Evolutionary conservation across 2,113 vertebrate species (phyloP).

Genomic region (Misgurnus anguillicaudatus): DNA sequence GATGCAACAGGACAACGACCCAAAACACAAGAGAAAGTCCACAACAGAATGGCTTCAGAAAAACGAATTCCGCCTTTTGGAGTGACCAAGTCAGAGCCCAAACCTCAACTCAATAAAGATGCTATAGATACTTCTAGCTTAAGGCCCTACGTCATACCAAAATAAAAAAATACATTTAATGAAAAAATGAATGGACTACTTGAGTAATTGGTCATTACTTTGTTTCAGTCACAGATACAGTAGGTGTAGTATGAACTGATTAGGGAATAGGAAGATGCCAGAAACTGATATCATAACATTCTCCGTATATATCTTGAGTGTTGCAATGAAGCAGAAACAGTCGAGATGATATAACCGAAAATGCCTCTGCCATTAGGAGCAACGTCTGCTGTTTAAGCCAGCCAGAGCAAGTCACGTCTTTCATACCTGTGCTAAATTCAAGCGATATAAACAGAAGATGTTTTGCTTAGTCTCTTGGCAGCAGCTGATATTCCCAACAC

Average conservation of each 20-base stretch:
- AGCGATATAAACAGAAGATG: slow-evolving; percentile 24
- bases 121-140: too few relatives aligned
- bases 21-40: too few relatives aligned
- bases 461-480: background rate
- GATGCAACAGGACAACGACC: too few relatives aligned
- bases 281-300: background rate
- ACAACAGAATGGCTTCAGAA: too few relatives aligned
- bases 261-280: too few relatives aligned
- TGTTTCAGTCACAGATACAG: too few relatives aligned
- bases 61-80: too few relatives aligned
- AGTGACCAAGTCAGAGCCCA: too few relatives aligned
- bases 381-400: background rate
- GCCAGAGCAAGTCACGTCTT: background rate
- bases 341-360: background rate
- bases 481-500: background rate
- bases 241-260: too few relatives aligned
- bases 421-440: background rate
- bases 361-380: background rate
- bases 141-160: background rate
- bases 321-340: background rate
- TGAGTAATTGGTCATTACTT: too few relatives aligned
- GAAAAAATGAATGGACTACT: background rate
- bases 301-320: background rate
- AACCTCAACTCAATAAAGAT: too few relatives aligned
- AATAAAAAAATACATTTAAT: background rate